These are phyloP conservation scores for Solea solea DNA, from an alignment of 2,113 vertebrate genomes.

Conservation along the genomic window DNA sequence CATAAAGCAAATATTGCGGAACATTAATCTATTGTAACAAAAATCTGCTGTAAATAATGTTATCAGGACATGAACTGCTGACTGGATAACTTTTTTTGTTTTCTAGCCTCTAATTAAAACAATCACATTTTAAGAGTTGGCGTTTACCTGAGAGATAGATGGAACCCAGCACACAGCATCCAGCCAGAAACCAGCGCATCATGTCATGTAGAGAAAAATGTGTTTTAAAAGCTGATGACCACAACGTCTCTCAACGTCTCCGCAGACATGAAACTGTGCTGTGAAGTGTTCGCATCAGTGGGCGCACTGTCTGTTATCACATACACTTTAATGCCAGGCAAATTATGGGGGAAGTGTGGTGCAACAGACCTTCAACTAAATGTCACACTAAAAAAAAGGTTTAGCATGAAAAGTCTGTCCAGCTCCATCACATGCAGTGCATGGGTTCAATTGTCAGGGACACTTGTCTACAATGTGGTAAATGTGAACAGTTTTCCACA, in stretches of 20 bases:
- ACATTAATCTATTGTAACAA: background rate
- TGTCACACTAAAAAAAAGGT: background rate
- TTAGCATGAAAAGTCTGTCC: background rate
- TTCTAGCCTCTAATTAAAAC: background rate
- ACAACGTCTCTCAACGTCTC: background rate
- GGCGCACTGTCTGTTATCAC: background rate
- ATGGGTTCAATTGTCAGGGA: too few relatives aligned
- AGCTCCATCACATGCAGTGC: too few relatives aligned
- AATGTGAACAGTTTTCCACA: too few relatives aligned
- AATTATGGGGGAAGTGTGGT: constrained; percentile 39
- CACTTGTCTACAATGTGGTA: too few relatives aligned
- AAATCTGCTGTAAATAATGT: too few relatives aligned
- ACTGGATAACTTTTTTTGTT: background rate
- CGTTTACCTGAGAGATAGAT: constrained; percentile 74
- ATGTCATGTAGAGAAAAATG: constrained; percentile 22
- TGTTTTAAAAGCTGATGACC: background rate
- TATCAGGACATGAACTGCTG: background rate
- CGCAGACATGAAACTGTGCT: constrained; percentile 3
- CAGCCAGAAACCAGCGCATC: constrained; percentile 68
- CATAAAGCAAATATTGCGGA: background rate
- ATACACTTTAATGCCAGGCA: constrained; percentile 24
- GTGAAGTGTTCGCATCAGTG: constrained; percentile 23
- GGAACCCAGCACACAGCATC: constrained; percentile 57
- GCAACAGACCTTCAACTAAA: background rate
- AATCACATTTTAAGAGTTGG: background rate